Evolutionary conservation across 2,113 vertebrate species (phyloP).

Genomic region (Erpornis zantholeuca): DNA sequence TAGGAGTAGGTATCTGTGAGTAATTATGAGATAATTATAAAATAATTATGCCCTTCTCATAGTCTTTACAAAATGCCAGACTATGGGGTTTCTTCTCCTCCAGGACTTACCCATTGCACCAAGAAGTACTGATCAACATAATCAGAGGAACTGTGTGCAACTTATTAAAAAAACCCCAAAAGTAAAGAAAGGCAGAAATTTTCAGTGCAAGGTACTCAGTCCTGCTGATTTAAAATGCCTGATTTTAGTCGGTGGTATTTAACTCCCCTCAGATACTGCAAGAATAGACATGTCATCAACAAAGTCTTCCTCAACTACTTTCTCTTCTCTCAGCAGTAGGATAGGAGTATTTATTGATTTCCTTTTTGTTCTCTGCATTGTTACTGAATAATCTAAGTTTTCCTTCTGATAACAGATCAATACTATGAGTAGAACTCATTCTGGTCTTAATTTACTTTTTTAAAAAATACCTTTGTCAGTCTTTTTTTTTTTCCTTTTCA

Average conservation of each 20-base stretch:
- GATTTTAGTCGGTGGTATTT: not conserved
- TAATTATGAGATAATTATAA: not conserved
- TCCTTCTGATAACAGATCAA: conserved; percentile 5
- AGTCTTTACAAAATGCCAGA: not conserved
- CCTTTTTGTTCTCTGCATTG: not conserved
- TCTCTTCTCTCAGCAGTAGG: not conserved
- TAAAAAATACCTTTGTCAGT: not conserved
- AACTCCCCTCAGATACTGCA: not conserved
- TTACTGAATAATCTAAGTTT: conserved; percentile 19
- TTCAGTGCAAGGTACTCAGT: not conserved
- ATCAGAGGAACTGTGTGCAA: not conserved
- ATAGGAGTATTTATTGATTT: conserved; percentile 28
- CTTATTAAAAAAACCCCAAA: not conserved
- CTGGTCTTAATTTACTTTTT: not conserved
- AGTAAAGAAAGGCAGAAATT: not conserved
- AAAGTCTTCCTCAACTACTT: not conserved
- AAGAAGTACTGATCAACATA: not conserved
- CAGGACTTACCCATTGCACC: not conserved
- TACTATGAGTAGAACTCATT: not conserved
- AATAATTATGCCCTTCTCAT: not conserved
- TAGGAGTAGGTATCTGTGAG: not conserved
- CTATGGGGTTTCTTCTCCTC: not conserved
- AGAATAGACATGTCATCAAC: not conserved
- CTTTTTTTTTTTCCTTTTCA: not conserved
- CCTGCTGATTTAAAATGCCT: not conserved